These are phyloP conservation scores for Vulpes ferrilata DNA, from an alignment of 2,113 vertebrate genomes.

Conservation along the genomic window DNA sequence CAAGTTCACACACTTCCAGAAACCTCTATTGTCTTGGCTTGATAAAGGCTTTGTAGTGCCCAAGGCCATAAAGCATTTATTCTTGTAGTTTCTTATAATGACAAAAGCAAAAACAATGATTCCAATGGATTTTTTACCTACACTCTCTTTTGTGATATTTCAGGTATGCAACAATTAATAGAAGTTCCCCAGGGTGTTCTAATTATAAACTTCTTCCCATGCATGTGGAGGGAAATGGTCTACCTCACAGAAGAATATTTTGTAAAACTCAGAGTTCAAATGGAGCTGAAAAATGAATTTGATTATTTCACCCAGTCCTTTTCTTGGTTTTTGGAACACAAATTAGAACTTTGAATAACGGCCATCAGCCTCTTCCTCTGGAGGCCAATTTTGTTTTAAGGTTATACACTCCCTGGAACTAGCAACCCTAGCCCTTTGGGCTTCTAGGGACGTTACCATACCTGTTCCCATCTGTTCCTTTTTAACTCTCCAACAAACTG, in stretches of 20 bases:
- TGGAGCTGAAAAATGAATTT: slow-evolving; percentile 78
- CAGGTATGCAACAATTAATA: slow-evolving; percentile 77
- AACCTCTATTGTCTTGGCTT: slow-evolving; percentile 61
- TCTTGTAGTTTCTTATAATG: slow-evolving; percentile 79
- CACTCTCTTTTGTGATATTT: slow-evolving; percentile 67
- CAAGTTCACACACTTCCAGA: slow-evolving; percentile 62
- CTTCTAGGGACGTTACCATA: background rate
- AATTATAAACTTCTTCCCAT: slow-evolving; percentile 74
- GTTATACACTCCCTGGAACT: slow-evolving; percentile 63
- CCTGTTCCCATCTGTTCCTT: background rate
- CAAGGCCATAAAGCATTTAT: slow-evolving; percentile 78
- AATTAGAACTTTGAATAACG: slow-evolving; percentile 75
- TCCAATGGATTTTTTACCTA: slow-evolving; percentile 49
- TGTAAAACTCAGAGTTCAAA: slow-evolving; percentile 77
- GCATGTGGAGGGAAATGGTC: background rate
- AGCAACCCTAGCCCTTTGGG: background rate
- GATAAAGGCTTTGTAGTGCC: slow-evolving; percentile 45
- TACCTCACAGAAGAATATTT: slow-evolving; percentile 65
- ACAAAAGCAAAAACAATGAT: slow-evolving; percentile 68
- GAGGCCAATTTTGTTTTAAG: slow-evolving; percentile 78
- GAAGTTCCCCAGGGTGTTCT: slow-evolving; percentile 70
- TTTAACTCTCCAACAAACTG: background rate
- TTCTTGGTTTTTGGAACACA: slow-evolving; percentile 49
- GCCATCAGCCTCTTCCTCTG: slow-evolving; percentile 74
- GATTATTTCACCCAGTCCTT: slow-evolving; percentile 65